Base-by-base conservation (phyloP, 2,797 vertebrate genomes). In the Thaleichthys pacificus region DNA sequence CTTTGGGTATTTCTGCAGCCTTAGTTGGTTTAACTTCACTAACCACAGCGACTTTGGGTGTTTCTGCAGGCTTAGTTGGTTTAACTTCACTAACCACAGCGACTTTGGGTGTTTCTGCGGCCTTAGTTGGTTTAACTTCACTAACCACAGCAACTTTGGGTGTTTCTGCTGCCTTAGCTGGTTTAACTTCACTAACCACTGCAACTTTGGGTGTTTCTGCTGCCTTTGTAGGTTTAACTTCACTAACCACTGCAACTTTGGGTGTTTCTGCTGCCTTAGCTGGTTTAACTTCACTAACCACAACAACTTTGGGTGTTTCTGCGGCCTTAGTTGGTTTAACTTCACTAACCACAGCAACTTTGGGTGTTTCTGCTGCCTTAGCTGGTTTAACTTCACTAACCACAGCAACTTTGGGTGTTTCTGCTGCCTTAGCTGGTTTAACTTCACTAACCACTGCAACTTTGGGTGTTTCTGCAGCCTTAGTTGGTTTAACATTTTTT, bases 401-500 rank as follows among this genome's bases (percentile, higher is more conserved):
- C 26, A 15, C 35, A 22, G 32, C 9, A 12, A 51, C 66, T 69
- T 42, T 42, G 6, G 38, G 11, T 2, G 28, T 69, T 35, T 69
- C 68, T 8, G 57, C 30, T 19, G 2, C 3, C 72, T 88, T 91
- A 47, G 84, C 82, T 24, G 82, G 76, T 68, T 84, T 84, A 21
- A 81, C 76, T 66, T 84, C 83, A 54, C 24, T 69, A 26, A 38
- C 24, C 4, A 69, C 68, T 14, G 47, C 28, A n/a, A 56, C 47
- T 65, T 69, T 75, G 49, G 58, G n/a, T 22, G 68, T 51, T 58
- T 69, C 54, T 69, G 19, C 62, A n/a, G 68, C 26, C 26, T 26
- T 26, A 26, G 26, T 54, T 24, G 86, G 21, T 74, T 88, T 90
- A 22, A 78, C 82, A 79, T 80, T 79, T 84, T 86, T 89, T 67